Base-by-base conservation (phyloP, 2,888 invertebrate genomes). In the Neocrepidodera transversa region DNA sequence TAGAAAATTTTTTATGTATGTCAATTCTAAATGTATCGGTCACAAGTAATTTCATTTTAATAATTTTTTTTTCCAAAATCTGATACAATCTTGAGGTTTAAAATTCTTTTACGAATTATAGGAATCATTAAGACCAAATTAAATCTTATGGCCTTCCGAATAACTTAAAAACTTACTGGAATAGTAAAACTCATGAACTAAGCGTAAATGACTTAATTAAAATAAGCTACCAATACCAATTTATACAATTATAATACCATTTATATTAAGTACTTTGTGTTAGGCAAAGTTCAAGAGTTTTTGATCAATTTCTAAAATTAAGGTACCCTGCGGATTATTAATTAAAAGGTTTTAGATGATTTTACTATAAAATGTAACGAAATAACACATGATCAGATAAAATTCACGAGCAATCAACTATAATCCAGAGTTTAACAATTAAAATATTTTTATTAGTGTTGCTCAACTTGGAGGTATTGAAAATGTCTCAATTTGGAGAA, bases 51-150 rank as follows among this genome's bases (percentile, higher is more conserved):
- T n/a, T n/a, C n/a, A n/a, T 17, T 48, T 10, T 5, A 48, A 32
- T 32, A 40, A 40, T 40, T 14, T 20, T 3, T 4, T 42, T 20
- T 23, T 18, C 6, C 10, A 7, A 11, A 23, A 20, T 20, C 42
- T 28, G 45, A 45, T 45, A 45, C 45, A 43, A 23, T 43, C 16
- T 3, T 13, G 13, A 36, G n/a, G 14, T 14, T 14, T 36, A 14
- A 36, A 14, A 43, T 23, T 11, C 13, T 32, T 32, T 30, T 43
- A 48, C 5, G 14, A 35, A 16, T 47, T 28, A 30, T 52, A 53
- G 53, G 53, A 53, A 53, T 42, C 53, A 43, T 32, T 43, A 17
- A 53, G 32, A 43, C 52, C 52, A 32, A 35, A 50, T 38, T 11
- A 13, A 11, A 8, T 17, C 23, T 17, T 36, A 43, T 53, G 42